Evolutionary conservation across 1,140 invertebrate species (phyloP).

Genomic region (Bradysia coprophila): DNA sequence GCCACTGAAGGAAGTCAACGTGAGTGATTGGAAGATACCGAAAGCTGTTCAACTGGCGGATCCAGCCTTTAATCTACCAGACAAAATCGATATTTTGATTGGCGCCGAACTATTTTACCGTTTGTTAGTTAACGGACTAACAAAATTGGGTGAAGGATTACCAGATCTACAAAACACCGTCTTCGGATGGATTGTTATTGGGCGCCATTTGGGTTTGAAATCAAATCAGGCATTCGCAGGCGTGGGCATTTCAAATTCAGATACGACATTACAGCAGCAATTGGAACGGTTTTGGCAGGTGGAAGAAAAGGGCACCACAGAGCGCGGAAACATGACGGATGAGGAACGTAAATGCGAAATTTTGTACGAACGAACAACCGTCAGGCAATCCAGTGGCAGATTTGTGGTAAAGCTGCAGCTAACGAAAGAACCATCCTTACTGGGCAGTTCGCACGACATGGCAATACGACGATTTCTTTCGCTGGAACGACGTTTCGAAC

Average conservation of each 20-base stretch:
- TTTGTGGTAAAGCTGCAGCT: slow-evolving; percentile 11
- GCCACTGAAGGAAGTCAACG: no score
- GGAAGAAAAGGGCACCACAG: slow-evolving; percentile 10
- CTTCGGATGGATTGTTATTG: no score
- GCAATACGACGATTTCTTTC: not conserved
- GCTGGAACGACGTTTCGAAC: not conserved
- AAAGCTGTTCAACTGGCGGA: slow-evolving; percentile 9
- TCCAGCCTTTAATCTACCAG: slow-evolving; percentile 9
- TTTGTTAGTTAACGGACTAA: slow-evolving; percentile 10
- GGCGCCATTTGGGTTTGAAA: no score
- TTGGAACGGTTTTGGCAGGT: slow-evolving; percentile 13
- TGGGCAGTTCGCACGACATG: not conserved
- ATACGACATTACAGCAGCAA: no score
- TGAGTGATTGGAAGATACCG: slow-evolving; percentile 11
- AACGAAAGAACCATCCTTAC: slow-evolving; percentile 2
- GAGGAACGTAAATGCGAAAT: slow-evolving; percentile 9
- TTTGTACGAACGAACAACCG: slow-evolving; percentile 8
- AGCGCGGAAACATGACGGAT: not conserved
- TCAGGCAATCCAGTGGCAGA: slow-evolving; percentile 6
- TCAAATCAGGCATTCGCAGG: no score
- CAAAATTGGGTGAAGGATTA: slow-evolving; percentile 7
- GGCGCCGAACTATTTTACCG: slow-evolving; percentile 14
- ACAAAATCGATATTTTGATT: slow-evolving; percentile 12
- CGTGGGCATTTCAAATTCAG: no score
- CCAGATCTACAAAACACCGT: slow-evolving; percentile 13